Evolutionary conservation across 2,888 invertebrate species (phyloP).

Genomic region (Drosophila multiciliata): DNA sequence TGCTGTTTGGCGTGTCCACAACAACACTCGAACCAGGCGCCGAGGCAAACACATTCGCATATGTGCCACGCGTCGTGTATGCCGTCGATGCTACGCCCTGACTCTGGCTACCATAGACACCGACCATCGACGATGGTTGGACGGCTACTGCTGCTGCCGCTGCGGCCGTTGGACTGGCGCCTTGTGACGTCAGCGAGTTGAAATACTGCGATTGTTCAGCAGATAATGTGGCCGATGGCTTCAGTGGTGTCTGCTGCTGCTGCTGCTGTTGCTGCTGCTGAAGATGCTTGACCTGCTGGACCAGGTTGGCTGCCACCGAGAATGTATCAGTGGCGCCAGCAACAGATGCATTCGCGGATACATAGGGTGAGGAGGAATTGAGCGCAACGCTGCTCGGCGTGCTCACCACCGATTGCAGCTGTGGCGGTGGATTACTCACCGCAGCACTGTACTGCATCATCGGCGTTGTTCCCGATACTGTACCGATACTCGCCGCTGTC

Average conservation of each 20-base stretch:
- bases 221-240: conserved; percentile 87
- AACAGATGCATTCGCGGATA: conserved; percentile 20
- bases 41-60: conserved; percentile 83
- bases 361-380: conserved; percentile 60
- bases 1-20: conserved; percentile 51
- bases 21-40: conserved; percentile 59
- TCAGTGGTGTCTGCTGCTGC: conserved; percentile 86
- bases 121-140: conserved; percentile 54
- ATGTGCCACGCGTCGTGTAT: conserved; percentile 80
- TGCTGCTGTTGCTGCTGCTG: conserved; percentile 68
- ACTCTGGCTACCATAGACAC: conserved; percentile 51
- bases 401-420: conserved; percentile 62
- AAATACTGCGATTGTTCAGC: conserved; percentile 89
- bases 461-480: conserved; percentile 69
- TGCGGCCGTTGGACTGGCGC: conserved; percentile 67
- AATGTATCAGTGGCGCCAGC: conserved; percentile 71
- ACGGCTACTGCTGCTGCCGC: conserved; percentile 54
- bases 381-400: conserved; percentile 46
- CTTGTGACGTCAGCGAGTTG: conserved; percentile 85
- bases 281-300: conserved; percentile 82
- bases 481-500: conserved; percentile 43
- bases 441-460: conserved; percentile 83
- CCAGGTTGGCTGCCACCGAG: conserved; percentile 80
- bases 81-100: conserved; percentile 47
- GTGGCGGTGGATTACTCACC: conserved; percentile 77